Base-by-base conservation (phyloP, 2,888 invertebrate species). In the Dyspetes luteomarginatus region DNA sequence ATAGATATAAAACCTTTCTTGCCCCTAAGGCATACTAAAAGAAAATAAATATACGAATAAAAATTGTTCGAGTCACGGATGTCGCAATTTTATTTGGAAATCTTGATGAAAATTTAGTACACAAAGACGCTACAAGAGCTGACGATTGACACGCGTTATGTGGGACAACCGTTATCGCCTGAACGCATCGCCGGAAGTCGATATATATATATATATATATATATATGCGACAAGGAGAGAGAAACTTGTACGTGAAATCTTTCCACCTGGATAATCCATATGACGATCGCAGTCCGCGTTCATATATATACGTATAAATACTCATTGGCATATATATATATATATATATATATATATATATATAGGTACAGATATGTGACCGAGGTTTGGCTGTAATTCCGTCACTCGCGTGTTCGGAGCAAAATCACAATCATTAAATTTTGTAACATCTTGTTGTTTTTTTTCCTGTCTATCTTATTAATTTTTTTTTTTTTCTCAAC, bases 101-200 rank as follows among this genome's bases (percentile, higher is more conserved):
- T n/a, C n/a, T n/a, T n/a, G n/a, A n/a, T n/a, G n/a, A n/a, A n/a
- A n/a, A n/a, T n/a, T n/a, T 43, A 26, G 28, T 28, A 24, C 55
- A 58, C 55, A 48, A 48, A 58, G 68, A 52, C 45, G 52, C 24
- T 41, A 67, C 48, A 30, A 22, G 52, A 19, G 9, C 56, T 56
- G 50, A 72, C 50, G 30, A 69, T 71, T 72, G 60, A 48, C 36
- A 60, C 48, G 60, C 22, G 60, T 4, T 58, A 22, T 36, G 48
- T 50, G 36, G 15, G 30, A 36, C 48, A 17, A 48, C 56, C 55
- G 55, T 74, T 75, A 75, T 60, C 67, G 60, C 45, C 19, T 19
- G 48, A 30, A 50, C 48, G 64, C 69, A 68, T 74, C 79, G 50
- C 68, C 74, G 79, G 79, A 75, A 74, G 79, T 75, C 74, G 60